Percentiles rank a stretch among this genome's conserved stretches.
These are phyloP conservation scores for Heliconius cydno DNA, from an alignment of 2,888 invertebrate species.

Conservation along the genomic window DNA sequence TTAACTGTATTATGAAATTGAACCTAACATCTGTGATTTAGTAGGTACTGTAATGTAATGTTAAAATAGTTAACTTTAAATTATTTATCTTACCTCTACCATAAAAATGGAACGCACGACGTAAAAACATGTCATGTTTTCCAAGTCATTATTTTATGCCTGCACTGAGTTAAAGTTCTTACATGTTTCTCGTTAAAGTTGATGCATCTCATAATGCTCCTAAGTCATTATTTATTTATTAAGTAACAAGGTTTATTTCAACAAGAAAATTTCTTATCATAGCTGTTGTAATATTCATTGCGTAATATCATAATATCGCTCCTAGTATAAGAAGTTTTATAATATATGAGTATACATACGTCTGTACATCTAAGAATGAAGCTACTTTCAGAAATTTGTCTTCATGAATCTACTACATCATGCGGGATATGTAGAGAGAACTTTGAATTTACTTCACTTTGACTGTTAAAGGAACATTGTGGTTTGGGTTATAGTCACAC, in stretches of 20 bases:
- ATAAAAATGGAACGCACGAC: conserved; percentile 2
- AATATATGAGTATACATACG: background rate
- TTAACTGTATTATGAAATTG: no score
- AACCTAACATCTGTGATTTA: no score
- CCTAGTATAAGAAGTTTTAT: background rate
- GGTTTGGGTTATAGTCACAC: background rate
- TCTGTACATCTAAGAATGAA: background rate
- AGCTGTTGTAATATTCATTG: conserved; percentile 14
- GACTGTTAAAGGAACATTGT: background rate
- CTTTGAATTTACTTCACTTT: background rate
- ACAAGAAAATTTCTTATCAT: conserved; percentile 26
- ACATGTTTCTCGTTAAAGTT: conserved; percentile 30
- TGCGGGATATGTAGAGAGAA: background rate
- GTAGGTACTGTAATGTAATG: background rate
- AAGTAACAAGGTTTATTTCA: conserved; percentile 11
- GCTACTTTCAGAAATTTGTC: background rate
- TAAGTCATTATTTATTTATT: conserved; percentile 29
- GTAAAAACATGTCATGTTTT: conserved; percentile 20
- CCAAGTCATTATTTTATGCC: conserved; percentile 26
- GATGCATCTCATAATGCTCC: conserved; percentile 13
- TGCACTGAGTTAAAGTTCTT: conserved; percentile 19
- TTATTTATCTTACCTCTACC: background rate
- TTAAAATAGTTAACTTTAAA: background rate
- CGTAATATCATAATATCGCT: conserved; percentile 5
- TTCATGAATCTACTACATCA: background rate